Percentiles rank a stretch among this genome's conserved stretches.
Conservation (phyloP, 2,113 vertebrate species). For the Brachyhypopomus gauderio region DNA sequence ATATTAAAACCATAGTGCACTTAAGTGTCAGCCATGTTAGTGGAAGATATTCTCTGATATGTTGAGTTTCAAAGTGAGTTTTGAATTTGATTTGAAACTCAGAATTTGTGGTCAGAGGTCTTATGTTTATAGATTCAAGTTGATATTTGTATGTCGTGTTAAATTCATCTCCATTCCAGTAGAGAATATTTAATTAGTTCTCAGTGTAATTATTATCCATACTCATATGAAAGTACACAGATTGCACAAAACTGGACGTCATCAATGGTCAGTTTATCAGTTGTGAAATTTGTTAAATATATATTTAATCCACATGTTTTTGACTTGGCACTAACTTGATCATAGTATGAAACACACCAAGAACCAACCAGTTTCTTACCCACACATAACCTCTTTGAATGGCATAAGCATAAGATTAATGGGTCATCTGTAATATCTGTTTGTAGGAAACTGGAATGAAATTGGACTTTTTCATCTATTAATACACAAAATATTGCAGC, state of each 20-base stretch:
- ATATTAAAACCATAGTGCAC: conserved; percentile 37
- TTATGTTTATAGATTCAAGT: conserved; percentile 17
- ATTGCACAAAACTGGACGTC: too few relatives aligned
- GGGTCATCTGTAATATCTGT: neutral
- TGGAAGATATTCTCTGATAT: neutral
- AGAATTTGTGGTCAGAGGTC: conserved; percentile 24
- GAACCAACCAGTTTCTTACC: neutral
- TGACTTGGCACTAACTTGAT: too few relatives aligned
- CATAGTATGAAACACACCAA: neutral
- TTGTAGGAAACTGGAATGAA: neutral
- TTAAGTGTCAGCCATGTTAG: conserved; percentile 43
- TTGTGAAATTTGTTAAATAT: too few relatives aligned
- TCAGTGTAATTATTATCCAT: conserved; percentile 14
- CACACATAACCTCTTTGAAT: neutral
- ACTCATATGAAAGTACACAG: neutral
- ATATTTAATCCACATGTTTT: too few relatives aligned
- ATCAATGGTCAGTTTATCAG: too few relatives aligned
- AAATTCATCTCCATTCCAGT: conserved; percentile 47
- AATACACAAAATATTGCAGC: neutral
- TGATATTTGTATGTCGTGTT: conserved; percentile 8
- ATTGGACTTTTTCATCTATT: neutral
- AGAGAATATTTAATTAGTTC: neutral
- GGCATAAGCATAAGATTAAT: neutral
- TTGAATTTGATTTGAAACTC: neutral
- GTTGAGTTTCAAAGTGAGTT: neutral